Conservation (phyloP, 2,113 vertebrate species). For the Martes martes region DNA sequence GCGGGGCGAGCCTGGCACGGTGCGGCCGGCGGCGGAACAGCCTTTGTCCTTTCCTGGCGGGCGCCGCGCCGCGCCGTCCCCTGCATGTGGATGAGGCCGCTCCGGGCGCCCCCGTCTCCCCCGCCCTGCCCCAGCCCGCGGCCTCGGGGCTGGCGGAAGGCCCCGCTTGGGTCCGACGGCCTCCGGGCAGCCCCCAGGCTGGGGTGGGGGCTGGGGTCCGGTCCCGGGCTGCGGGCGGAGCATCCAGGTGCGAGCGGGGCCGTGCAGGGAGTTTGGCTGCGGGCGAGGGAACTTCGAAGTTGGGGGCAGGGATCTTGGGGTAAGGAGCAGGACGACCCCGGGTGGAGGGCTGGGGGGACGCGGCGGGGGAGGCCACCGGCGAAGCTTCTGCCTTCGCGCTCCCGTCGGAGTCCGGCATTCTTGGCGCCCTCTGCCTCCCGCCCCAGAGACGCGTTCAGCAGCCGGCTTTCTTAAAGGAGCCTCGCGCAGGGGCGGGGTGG, state of each 20-base stretch:
- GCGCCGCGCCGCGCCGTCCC: constrained; percentile 28
- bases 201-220: background rate
- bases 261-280: background rate
- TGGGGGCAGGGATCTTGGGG: background rate
- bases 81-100: constrained; percentile 73
- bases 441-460: constrained; percentile 56
- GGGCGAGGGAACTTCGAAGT: background rate
- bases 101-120: background rate
- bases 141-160: background rate
- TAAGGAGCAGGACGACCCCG: background rate
- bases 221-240: background rate
- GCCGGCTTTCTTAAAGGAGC: constrained; percentile 59
- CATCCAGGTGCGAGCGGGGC: background rate
- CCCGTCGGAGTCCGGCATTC: constrained; percentile 51
- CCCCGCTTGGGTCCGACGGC: background rate
- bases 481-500: background rate
- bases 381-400: background rate
- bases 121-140: background rate
- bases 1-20: constrained; percentile 59
- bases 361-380: background rate
- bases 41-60: constrained; percentile 71
- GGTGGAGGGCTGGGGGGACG: background rate
- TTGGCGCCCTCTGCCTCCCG: constrained; percentile 57
- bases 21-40: constrained; percentile 64
- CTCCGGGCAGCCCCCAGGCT: background rate